These are phyloP conservation scores for Neocrepidodera transversa DNA, from an alignment of 2,888 invertebrate species.

Conservation along the genomic window DNA sequence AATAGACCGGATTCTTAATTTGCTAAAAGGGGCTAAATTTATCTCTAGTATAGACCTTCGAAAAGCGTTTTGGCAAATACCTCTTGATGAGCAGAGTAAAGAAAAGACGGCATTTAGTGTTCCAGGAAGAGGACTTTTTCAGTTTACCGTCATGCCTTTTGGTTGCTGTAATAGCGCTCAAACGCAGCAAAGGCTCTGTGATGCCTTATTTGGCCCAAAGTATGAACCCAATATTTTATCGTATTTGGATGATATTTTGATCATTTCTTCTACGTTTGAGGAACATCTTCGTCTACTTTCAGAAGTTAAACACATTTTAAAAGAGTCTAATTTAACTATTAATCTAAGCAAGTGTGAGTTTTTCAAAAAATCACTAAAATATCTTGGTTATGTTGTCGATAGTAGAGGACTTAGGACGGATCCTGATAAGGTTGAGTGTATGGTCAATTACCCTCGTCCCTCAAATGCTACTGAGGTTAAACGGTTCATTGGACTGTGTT, in stretches of 20 bases:
- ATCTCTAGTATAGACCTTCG: too few species aligned
- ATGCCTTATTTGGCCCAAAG: slow-evolving; percentile 41
- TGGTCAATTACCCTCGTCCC: slow-evolving; percentile 40
- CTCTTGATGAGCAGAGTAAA: too few species aligned
- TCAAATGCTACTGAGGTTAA: slow-evolving; percentile 44
- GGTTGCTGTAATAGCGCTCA: slow-evolving; percentile 41
- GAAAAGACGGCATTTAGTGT: slow-evolving; percentile 48
- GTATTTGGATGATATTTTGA: slow-evolving; percentile 43
- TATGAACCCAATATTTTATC: slow-evolving; percentile 40
- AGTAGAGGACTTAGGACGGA: slow-evolving; percentile 34
- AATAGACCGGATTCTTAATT: slow-evolving; percentile 30
- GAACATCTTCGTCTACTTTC: slow-evolving; percentile 34
- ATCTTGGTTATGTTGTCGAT: slow-evolving; percentile 51
- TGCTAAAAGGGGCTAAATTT: too few species aligned
- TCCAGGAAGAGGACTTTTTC: slow-evolving; percentile 33
- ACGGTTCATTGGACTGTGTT: slow-evolving; percentile 45
- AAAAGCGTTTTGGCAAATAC: slow-evolving; percentile 47
- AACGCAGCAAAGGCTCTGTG: slow-evolving; percentile 40
- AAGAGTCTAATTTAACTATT: slow-evolving; percentile 44
- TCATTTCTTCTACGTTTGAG: slow-evolving; percentile 48
- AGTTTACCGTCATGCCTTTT: too few species aligned
- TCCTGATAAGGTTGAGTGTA: slow-evolving; percentile 18
- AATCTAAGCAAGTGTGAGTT: slow-evolving; percentile 44
- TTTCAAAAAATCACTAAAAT: slow-evolving; percentile 40
- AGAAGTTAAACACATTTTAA: slow-evolving; percentile 34